Percentiles rank a stretch among this genome's conserved stretches.
Evolutionary conservation across 2,113 vertebrate species (phyloP).

Genomic region (Melanerpes formicivorus): DNA sequence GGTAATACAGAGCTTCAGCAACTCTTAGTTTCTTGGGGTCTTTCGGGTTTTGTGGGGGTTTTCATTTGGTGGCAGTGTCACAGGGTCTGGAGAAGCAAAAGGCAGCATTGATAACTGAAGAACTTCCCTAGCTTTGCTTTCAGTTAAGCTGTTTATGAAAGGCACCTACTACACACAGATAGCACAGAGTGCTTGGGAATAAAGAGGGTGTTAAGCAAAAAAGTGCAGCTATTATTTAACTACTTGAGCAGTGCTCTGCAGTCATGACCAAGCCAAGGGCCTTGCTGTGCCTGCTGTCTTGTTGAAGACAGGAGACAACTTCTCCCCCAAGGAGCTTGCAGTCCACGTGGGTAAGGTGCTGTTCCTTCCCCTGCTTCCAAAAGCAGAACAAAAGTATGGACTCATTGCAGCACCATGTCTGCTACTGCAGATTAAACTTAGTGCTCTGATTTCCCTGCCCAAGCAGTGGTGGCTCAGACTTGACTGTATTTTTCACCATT

Average conservation of each 20-base stretch:
- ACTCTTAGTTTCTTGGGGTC: rapidly evolving
- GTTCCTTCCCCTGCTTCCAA: background rate
- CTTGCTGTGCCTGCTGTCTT: background rate
- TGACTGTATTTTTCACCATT: background rate
- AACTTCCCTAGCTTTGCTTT: background rate
- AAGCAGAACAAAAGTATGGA: background rate
- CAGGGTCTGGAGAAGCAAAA: rapidly evolving
- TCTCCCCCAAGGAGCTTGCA: background rate
- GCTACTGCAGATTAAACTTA: background rate
- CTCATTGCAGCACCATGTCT: background rate
- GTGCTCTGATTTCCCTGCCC: background rate
- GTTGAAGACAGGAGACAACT: background rate
- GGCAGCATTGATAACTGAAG: background rate
- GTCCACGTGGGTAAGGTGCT: rapidly evolving
- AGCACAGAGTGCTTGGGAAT: rapidly evolving
- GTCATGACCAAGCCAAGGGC: background rate
- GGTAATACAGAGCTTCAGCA: background rate
- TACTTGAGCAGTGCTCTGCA: background rate
- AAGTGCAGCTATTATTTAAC: background rate
- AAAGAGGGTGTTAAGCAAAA: background rate
- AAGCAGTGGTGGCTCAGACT: background rate
- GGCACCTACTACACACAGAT: rapidly evolving
- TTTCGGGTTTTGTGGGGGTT: background rate
- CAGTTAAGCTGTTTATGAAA: background rate
- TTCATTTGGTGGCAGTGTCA: background rate